A percentile compares a stretch with the other conserved stretches of the same genome.
Evolutionary conservation across 1,140 invertebrate genomes (phyloP).

Genomic region (Orius insidiosus): DNA sequence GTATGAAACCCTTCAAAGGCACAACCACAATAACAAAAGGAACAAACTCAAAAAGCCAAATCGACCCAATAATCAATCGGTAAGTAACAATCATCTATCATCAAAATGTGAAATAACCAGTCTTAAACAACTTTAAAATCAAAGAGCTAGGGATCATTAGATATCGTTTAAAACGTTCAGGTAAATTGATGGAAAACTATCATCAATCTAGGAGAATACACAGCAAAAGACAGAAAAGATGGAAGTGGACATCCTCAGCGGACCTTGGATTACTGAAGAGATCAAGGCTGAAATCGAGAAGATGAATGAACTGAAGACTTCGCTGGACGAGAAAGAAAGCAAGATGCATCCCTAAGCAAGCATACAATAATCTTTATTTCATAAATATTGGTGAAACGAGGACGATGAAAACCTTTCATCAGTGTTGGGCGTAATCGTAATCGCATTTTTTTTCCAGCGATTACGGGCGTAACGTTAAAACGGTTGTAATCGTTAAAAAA

Average conservation of each 20-base stretch:
- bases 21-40: constrained; percentile 9
- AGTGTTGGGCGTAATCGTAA: no score
- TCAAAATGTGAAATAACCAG: no score
- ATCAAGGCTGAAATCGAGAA: constrained; percentile 35
- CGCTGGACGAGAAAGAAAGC: constrained; percentile 29
- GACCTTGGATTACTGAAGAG: constrained; percentile 36
- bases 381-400: no score
- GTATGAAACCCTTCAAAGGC: constrained; percentile 2
- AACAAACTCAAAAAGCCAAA: constrained; percentile 9
- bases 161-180: neutral
- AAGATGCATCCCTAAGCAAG: neutral
- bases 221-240: constrained; percentile 2
- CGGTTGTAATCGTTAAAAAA: no score
- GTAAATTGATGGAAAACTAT: neutral
- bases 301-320: constrained; percentile 33
- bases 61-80: constrained; percentile 1
- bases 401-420: no score
- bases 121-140: no score
- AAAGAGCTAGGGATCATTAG: no score
- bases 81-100: no score
- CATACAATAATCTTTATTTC: no score
- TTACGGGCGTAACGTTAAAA: no score
- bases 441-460: no score
- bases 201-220: constrained; percentile 7
- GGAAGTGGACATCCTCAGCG: constrained; percentile 28